Base-by-base conservation (phyloP, 2,888 invertebrate genomes). In the Anthoptus insignis region DNA sequence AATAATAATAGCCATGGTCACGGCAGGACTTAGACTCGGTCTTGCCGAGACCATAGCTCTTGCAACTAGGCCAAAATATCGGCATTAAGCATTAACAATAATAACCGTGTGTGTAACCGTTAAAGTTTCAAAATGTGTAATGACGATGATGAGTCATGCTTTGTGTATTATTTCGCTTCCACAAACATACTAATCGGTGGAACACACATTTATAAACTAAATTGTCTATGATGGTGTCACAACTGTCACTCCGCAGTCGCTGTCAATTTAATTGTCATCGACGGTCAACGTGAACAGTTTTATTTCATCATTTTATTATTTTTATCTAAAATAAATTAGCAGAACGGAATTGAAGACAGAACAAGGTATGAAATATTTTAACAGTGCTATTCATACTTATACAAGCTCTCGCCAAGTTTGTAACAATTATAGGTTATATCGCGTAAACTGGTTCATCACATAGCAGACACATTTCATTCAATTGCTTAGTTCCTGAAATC, bases 271-370 rank as follows among this genome's bases (percentile, higher is more conserved):
- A 13, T 32, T 39, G 53, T 60, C 60, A 61, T 69, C 68, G 70
- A 75, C 79, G 78, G 81, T 89, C 91, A 91, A 91, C 91, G 91
- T 91, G 91, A 91, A 88, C 88, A 80, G 81, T 75, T 82, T 75
- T 65, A 69, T 90, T 91, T 88, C 89, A 81, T 87, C 84, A 89
- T 84, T 84, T 67, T 80, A 76, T 74, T 45, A 56, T 39, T 75
- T 69, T 67, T 74, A 71, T 75, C 72, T 76, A 73, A 65, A 67
- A 68, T 70, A 72, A 76, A 13, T 53, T 53, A 72, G 79, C 69
- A 70, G 73, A 77, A 58, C 60, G 73, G 68, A 77, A 71, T 49
- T 70, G 65, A 67, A 74, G 71, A 75, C 73, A 80, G 76, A 73
- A 59, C 68, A 86, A 87, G 84, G 88, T 88, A 79, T 9, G 45